Base-by-base conservation (phyloP, 2,797 vertebrate species). In the Rhynchotus rufescens region DNA sequence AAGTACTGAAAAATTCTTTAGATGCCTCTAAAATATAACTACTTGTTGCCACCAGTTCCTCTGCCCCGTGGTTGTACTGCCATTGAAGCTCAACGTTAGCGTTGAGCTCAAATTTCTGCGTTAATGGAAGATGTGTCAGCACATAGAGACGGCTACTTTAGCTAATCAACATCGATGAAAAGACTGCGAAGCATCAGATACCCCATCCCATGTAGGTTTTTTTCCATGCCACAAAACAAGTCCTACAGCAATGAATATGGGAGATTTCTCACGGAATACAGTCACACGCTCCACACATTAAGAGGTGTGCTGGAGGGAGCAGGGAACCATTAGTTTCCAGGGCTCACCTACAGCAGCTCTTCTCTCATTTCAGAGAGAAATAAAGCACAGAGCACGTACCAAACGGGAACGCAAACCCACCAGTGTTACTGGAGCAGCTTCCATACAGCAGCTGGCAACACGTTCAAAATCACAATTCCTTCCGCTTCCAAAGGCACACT, bases 401-500 rank as follows among this genome's bases (percentile, higher is more conserved):
- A 21, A 91, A 73, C 0, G 2, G 65, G 91, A 89, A 83, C 56
- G 3, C 90, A 92, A 90, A 52, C 66, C 76, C 56, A 60, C 34
- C 0, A 0, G 45, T 61, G 26, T 66, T 78, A 30, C 12, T 49
- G 20, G 16, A 77, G 17, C 56, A 60, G 34, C 65, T 47, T 22
- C 32, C 65, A 56, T 15, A 49, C 60, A 44, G 3, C 67, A 77
- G 76, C 34, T 28, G 54, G 52, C 57, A 61, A 32, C 28, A 32
- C 2, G 0, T 86, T 80, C 80, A 32, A 78, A 93, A 78, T 32
- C 13, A 30, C 88, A 40, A 30, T 25, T n/a, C n/a, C n/a, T n/a
- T n/a, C 66, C 44, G 68, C 40, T 93, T 90, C 86, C 89, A 88
- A 90, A 92, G 59, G 10, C 6, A 1, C 45, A 26, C 83, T 91